phyloP scores from a whole-genome alignment of 2,888 invertebrate genomes.

The Pyrrhosoma nymphula region DNA sequence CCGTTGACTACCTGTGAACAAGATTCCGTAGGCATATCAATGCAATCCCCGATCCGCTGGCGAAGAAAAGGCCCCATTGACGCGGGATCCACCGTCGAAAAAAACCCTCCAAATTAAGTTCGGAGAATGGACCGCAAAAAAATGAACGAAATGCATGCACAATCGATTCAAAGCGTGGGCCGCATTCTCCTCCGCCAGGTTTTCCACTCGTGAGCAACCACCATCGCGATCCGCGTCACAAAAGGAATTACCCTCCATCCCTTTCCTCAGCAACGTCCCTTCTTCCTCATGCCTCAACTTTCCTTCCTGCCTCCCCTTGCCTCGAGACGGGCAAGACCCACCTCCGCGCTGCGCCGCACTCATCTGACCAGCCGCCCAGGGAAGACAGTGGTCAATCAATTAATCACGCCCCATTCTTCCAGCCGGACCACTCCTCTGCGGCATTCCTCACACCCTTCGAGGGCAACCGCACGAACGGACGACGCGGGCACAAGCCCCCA shows the following conservation, averaged over 20 bases:
- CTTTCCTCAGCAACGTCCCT: too few relatives aligned
- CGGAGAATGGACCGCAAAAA: background rate
- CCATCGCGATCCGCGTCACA: background rate
- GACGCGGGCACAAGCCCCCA: background rate
- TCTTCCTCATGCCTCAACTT: background rate
- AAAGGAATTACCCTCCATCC: background rate
- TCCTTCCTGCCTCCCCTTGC: too few relatives aligned
- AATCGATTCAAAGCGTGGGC: background rate
- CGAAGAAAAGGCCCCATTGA: background rate
- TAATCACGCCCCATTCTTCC: constrained; percentile 49
- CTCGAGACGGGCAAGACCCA: background rate
- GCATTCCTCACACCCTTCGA: constrained; percentile 54
- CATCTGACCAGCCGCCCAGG: background rate
- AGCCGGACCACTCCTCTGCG: constrained; percentile 56
- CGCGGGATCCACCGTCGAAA: background rate
- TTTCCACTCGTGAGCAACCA: background rate
- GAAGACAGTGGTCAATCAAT: constrained; percentile 60
- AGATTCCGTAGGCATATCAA: background rate
- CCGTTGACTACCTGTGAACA: background rate
- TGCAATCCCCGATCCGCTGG: background rate
- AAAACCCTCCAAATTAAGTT: too few relatives aligned
- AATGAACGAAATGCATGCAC: background rate
- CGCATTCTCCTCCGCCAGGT: background rate
- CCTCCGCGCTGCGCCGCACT: background rate
- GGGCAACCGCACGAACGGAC: background rate